phyloP scores from a whole-genome alignment of 2,113 vertebrate species.

The Sylvia atricapilla region DNA sequence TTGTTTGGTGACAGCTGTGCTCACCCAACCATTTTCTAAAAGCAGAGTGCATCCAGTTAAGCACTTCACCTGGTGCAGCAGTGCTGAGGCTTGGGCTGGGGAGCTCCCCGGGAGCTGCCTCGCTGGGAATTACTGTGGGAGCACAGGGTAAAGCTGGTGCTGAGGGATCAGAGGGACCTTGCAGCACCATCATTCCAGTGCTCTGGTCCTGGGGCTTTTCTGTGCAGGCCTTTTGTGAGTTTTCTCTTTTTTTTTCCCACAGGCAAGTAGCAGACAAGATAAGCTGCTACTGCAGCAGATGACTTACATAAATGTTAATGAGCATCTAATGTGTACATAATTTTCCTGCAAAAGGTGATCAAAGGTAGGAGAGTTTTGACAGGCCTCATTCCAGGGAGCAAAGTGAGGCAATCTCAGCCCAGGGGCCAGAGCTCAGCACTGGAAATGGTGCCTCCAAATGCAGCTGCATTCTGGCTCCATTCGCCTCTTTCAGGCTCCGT shows the following conservation, averaged over 20 bases:
- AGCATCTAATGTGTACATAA: constrained; percentile 6
- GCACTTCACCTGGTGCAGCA: neutral
- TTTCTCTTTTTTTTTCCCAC: neutral
- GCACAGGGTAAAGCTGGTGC: neutral
- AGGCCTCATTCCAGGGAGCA: neutral
- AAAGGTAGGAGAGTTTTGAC: constrained; percentile 29
- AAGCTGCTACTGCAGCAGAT: constrained; percentile 3
- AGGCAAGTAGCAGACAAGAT: neutral
- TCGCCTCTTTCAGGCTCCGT: neutral
- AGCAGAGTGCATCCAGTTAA: constrained; percentile 13
- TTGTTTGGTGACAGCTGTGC: constrained; percentile 59
- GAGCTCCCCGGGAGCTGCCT: neutral
- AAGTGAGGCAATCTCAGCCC: neutral
- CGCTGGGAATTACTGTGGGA: neutral
- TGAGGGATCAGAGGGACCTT: neutral
- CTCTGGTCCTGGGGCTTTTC: neutral
- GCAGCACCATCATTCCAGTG: neutral
- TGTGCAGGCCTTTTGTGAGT: neutral
- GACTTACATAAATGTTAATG: constrained; percentile 48
- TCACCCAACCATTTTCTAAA: constrained; percentile 43
- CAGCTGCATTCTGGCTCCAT: neutral
- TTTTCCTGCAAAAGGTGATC: constrained; percentile 30
- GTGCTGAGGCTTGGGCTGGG: neutral
- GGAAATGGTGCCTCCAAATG: neutral
- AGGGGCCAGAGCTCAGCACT: neutral